These are phyloP conservation scores for Geotrupes spiniger DNA, from an alignment of 2,888 invertebrate genomes.

Conservation along the genomic window DNA sequence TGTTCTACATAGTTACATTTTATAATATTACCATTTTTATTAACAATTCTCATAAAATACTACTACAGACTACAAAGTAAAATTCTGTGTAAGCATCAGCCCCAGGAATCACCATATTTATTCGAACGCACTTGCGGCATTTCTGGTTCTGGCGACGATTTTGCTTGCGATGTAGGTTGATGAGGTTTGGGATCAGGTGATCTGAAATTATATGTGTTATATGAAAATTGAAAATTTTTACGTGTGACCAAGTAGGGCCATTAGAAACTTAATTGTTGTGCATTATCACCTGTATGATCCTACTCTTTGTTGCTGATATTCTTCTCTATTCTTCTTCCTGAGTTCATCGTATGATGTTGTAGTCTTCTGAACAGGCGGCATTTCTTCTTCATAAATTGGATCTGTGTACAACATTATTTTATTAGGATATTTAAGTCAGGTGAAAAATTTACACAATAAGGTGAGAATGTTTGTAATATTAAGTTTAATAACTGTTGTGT, in stretches of 20 bases:
- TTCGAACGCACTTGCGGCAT: conserved; percentile 22
- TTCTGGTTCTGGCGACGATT: conserved; percentile 4
- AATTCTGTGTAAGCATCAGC: background rate
- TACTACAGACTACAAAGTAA: background rate
- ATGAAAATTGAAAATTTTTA: too few species aligned
- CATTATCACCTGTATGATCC: conserved; percentile 36
- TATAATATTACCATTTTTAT: too few species aligned
- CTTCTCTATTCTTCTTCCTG: conserved; percentile 66
- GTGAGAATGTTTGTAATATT: too few species aligned
- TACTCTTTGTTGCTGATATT: conserved; percentile 50
- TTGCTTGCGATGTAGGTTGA: conserved; percentile 5
- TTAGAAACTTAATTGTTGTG: background rate
- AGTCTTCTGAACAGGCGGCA: conserved; percentile 50
- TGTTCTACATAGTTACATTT: too few species aligned
- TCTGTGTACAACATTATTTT: conserved; percentile 33
- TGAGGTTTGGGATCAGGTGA: conserved; percentile 9
- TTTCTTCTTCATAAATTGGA: conserved; percentile 52
- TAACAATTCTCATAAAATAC: too few species aligned
- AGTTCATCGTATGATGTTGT: conserved; percentile 70
- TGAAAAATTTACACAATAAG: too few species aligned
- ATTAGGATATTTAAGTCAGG: too few species aligned
- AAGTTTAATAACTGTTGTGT: too few species aligned
- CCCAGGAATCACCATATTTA: conserved; percentile 27
- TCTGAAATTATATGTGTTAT: conserved; percentile 8
- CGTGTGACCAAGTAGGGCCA: too few species aligned